Base-by-base conservation (phyloP, 2,113 vertebrate genomes). In the Sturnus vulgaris region DNA sequence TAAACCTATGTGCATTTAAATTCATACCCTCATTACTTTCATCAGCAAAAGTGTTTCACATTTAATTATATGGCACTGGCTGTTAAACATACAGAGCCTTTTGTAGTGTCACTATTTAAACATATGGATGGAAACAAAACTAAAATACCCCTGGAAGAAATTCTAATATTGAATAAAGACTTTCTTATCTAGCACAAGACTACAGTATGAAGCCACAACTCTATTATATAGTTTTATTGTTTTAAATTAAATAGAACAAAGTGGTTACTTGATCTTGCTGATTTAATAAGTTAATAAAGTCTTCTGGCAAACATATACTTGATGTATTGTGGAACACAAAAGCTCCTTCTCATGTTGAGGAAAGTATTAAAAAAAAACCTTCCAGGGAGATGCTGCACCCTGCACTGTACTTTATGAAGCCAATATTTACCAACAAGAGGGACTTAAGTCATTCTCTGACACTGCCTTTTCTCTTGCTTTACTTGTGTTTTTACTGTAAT, bases 221-320 rank as follows among this genome's bases (percentile, higher is more conserved):
- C 93, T 96, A 93, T 97, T 97, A 95, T 96, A 95, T 92, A 96
- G 93, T 94, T 96, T 97, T 97, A 97, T 96, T 96, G 95, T 88
- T 97, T 96, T 94, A 95, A 96, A 97, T 97, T 97, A 96, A 97
- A 93, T 55, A 86, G 86, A 95, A 93, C 35, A 78, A 92, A 95
- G 84, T 73, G 42, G 72, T 88, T 92, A 86, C 89, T 96, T 92
- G 55, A 93, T 97, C 95, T 96, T 93, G 49, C 92, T 97, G 96
- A 97, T 97, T 97, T 96, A 97, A 71, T 94, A 97, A 92, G 94
- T 96, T 97, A 96, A 97, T 97, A 97, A 97, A 97, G 87, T 86
- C 90, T 39, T 14, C 35, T 93, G 55, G 86, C 88, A 95, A 97
- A 92, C 78, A 86, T 92, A 57, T 86, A 92, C 31, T 81, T 95